Base-by-base conservation (phyloP, 2,797 vertebrate genomes). In the Phoeniculus purpureus region DNA sequence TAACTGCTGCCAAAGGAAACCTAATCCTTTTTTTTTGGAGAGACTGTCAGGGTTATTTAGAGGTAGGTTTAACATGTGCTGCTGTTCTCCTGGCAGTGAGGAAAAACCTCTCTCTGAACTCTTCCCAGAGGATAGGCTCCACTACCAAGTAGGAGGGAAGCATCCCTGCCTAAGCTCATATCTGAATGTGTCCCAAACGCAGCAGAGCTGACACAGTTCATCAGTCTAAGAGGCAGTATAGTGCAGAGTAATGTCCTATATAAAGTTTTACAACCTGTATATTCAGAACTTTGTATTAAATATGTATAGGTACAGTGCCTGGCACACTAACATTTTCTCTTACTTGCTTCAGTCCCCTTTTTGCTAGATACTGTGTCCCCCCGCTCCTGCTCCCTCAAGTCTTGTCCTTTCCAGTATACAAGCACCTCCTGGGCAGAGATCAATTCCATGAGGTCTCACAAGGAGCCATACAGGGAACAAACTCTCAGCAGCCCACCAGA, bases 21-120 rank as follows among this genome's bases (percentile, higher is more conserved):
- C 2, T 64, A 85, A 59, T 47, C 9, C 3, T 20, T 47, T 45
- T 47, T 45, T 71, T 76, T 81, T 8, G 3, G 61, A 84, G 20
- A 80, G 23, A 43, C 52, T 83, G 73, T 90, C 91, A 87, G 76
- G 40, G 50, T 87, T 94, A 87, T 89, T 94, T 83, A 90, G 81
- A 95, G 54, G 66, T 59, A 60, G 34, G n/a, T 75, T 89, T 89
- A 85, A 87, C 82, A 90, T 6, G 13, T n/a, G 43, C 43, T 68
- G 62, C 86, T 82, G 25, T 78, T 89, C 80, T 92, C 70, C 62
- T 76, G 75, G 81, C 34, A 66, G 66, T 93, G 86, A 93, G 72
- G 62, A 80, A 50, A 50, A 55, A 76, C 72, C 68, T 90, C 54
- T 75, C 31, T 67, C 76, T 71, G 83, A 92, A 78, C 86, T 89